Conservation (phyloP, 2,888 invertebrate species). For the Nebria brevicollis region DNA sequence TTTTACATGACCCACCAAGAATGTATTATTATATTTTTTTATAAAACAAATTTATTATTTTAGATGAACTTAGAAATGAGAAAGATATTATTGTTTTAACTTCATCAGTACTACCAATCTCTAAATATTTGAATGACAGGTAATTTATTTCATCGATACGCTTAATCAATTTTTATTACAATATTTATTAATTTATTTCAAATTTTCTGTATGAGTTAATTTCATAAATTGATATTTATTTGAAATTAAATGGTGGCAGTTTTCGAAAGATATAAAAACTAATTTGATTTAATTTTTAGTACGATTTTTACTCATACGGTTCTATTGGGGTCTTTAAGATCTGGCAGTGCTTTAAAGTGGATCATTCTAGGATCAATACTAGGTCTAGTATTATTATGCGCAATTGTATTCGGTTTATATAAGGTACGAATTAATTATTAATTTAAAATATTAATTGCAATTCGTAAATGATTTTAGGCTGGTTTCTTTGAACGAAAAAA, state of each 20-base stretch:
- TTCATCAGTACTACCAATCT: slow-evolving; percentile 37
- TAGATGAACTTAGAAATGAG: slow-evolving; percentile 58
- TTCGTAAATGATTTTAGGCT: slow-evolving; percentile 43
- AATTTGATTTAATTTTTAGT: slow-evolving; percentile 27
- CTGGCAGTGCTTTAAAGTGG: slow-evolving; percentile 31
- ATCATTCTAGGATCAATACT: slow-evolving; percentile 50
- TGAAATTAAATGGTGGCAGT: background rate
- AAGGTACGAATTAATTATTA: slow-evolving; percentile 57
- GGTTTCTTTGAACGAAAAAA: slow-evolving; percentile 51
- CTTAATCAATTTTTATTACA: background rate
- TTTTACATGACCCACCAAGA: background rate
- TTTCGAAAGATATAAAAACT: too few species aligned
- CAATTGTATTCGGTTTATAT: slow-evolving; percentile 59
- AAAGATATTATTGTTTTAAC: slow-evolving; percentile 56
- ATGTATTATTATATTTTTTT: slow-evolving; percentile 19
- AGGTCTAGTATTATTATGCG: slow-evolving; percentile 59
- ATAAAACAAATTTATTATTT: slow-evolving; percentile 34
- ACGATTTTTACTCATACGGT: slow-evolving; percentile 37
- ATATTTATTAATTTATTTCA: too few species aligned
- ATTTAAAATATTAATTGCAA: background rate
- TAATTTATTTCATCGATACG: background rate
- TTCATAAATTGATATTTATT: background rate
- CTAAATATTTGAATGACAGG: slow-evolving; percentile 34
- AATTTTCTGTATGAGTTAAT: too few species aligned
- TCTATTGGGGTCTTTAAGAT: slow-evolving; percentile 21